These are phyloP conservation scores for Artemia sinica DNA, from an alignment of 2,888 invertebrate species.

Conservation along the genomic window DNA sequence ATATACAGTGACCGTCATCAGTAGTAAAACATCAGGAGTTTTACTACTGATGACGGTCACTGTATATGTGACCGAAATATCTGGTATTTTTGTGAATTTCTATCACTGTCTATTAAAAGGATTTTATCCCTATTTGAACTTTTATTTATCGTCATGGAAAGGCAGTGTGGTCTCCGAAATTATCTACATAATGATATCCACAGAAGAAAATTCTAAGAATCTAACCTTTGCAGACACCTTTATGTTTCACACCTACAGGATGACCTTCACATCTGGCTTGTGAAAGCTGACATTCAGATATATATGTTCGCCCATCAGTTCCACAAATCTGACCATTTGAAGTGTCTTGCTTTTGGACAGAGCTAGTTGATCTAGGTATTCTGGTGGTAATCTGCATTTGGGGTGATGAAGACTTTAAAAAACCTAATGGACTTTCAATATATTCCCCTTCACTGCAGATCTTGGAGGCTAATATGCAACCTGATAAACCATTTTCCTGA, in stretches of 20 bases:
- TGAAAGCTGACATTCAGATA: constrained; percentile 57
- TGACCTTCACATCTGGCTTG: constrained; percentile 47
- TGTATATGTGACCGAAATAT: too few relatives aligned
- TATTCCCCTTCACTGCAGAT: constrained; percentile 9
- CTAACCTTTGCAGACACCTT: constrained; percentile 54
- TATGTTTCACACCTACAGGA: constrained; percentile 50
- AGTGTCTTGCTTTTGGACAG: not conserved
- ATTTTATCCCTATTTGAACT: too few relatives aligned
- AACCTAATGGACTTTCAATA: not conserved
- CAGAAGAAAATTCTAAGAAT: too few relatives aligned
- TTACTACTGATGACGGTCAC: too few relatives aligned
- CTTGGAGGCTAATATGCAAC: not conserved
- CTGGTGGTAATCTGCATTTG: not conserved
- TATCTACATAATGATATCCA: too few relatives aligned
- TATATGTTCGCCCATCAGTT: constrained; percentile 63
- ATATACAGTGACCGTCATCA: too few relatives aligned
- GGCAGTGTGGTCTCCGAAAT: too few relatives aligned
- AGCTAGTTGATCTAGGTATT: not conserved
- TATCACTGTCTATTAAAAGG: too few relatives aligned
- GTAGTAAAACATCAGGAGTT: too few relatives aligned
- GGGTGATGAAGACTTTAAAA: not conserved
- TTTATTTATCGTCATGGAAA: too few relatives aligned
- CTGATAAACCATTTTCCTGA: constrained; percentile 2
- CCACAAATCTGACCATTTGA: constrained; percentile 51
- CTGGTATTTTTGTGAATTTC: too few relatives aligned